Evolutionary conservation across 2,797 vertebrate genomes (phyloP).

Genomic region (Pseudopleuronectes americanus): DNA sequence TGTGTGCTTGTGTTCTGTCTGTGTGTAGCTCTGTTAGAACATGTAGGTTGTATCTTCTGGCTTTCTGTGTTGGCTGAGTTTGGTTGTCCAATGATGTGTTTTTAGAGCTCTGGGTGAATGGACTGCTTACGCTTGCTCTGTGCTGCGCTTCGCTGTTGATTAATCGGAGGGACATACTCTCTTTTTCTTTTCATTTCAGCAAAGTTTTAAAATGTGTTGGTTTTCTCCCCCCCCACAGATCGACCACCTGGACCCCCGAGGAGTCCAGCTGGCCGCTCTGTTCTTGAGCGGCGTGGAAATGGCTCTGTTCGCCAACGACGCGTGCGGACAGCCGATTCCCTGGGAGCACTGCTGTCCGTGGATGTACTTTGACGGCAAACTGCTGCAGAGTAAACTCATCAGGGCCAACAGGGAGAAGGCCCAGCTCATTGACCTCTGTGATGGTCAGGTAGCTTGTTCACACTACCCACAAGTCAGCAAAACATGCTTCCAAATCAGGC

Average conservation of each 20-base stretch:
- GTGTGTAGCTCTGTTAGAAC: slow-evolving; percentile 45
- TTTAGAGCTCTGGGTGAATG: slow-evolving; percentile 42
- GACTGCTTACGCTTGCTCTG: slow-evolving; percentile 48
- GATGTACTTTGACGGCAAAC: slow-evolving; percentile 98
- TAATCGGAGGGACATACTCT: slow-evolving; percentile 7
- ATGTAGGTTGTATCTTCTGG: slow-evolving; percentile 46
- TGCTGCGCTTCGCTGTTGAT: slow-evolving; percentile 56
- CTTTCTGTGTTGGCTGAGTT: slow-evolving; percentile 56
- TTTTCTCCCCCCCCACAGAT: slow-evolving; percentile 83
- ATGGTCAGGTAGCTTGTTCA: slow-evolving; percentile 91
- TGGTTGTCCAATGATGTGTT: slow-evolving; percentile 17
- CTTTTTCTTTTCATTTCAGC: background rate
- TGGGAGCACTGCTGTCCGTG: slow-evolving; percentile 98
- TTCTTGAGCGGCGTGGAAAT: slow-evolving; percentile 98
- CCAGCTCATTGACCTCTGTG: slow-evolving; percentile 98
- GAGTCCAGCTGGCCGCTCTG: slow-evolving; percentile 93
- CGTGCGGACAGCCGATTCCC: slow-evolving; percentile 93
- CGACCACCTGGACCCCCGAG: slow-evolving; percentile 93
- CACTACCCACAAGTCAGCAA: background rate
- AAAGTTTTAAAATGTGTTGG: background rate
- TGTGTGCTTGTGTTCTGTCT: slow-evolving; percentile 51
- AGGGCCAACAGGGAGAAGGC: slow-evolving; percentile 92
- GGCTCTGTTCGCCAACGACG: slow-evolving; percentile 95
- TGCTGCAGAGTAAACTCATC: slow-evolving; percentile 95
- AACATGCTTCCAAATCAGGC: background rate